A percentile compares a stretch with the other conserved stretches of the same genome.
Evolutionary conservation across 2,113 vertebrate species (phyloP).

Genomic region (Neotoma lepida): DNA sequence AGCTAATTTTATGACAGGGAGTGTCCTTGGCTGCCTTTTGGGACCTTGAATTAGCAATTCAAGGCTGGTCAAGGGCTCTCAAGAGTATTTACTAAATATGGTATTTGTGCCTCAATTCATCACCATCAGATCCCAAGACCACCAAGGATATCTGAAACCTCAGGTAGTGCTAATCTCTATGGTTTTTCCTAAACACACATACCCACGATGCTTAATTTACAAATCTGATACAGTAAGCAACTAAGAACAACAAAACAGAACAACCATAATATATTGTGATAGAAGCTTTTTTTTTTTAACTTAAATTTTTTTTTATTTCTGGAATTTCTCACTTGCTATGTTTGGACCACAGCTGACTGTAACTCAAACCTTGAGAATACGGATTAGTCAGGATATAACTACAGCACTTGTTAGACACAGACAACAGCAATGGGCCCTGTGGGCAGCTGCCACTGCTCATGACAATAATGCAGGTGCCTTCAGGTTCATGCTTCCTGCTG

Average conservation of each 20-base stretch:
- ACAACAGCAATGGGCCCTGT: background rate
- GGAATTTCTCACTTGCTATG: background rate
- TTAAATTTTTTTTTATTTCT: background rate
- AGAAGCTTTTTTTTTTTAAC: background rate
- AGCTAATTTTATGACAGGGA: background rate
- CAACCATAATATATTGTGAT: background rate
- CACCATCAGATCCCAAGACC: background rate
- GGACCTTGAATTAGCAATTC: background rate
- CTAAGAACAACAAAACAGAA: background rate
- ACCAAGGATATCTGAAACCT: background rate
- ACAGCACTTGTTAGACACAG: background rate
- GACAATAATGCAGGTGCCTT: rapidly evolving
- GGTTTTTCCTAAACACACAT: background rate
- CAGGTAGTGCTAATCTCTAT: background rate
- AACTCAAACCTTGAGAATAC: background rate
- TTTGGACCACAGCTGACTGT: background rate
- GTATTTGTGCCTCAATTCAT: background rate
- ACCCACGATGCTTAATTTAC: background rate
- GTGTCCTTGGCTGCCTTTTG: background rate
- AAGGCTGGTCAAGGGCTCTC: background rate
- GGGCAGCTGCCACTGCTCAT: background rate
- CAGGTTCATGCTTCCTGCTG: background rate
- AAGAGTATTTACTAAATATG: background rate
- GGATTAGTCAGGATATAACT: background rate
- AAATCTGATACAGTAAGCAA: background rate